A percentile compares a stretch with the other conserved stretches of the same genome.
Evolutionary conservation across 2,888 invertebrate species (phyloP).

Genomic region (Bembecia ichneumoniformis): DNA sequence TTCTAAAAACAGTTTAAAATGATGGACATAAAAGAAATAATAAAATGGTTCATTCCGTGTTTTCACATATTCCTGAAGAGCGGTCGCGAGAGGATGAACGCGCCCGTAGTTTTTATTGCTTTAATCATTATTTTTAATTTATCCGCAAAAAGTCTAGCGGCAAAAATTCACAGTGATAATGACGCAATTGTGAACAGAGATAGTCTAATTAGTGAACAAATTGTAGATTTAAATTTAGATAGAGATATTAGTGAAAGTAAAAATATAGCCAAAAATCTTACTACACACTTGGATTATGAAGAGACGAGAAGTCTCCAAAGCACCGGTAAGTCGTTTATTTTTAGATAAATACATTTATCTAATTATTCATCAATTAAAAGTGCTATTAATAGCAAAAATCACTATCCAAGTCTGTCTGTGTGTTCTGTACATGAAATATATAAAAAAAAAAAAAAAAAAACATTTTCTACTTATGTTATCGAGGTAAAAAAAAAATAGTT

Average conservation of each 20-base stretch:
- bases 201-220: not conserved
- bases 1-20: constrained; percentile 17
- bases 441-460: too few species aligned
- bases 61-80: constrained; percentile 44
- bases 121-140: not conserved
- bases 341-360: not conserved
- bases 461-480: too few species aligned
- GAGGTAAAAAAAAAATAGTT: too few species aligned
- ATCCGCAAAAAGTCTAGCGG: not conserved
- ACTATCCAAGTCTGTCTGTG: too few species aligned
- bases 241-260: not conserved
- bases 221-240: not conserved
- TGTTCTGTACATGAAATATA: too few species aligned
- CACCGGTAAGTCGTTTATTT: not conserved
- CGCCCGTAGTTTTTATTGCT: not conserved
- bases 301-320: not conserved
- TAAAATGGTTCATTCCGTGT: constrained; percentile 65
- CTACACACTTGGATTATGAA: not conserved
- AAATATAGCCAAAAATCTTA: not conserved
- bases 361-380: too few species aligned
- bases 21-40: constrained; percentile 65
- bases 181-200: not conserved
- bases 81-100: not conserved
- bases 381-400: too few species aligned
- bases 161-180: not conserved